Conservation (phyloP, 1,140 invertebrate species). For the Euschistus heros region DNA sequence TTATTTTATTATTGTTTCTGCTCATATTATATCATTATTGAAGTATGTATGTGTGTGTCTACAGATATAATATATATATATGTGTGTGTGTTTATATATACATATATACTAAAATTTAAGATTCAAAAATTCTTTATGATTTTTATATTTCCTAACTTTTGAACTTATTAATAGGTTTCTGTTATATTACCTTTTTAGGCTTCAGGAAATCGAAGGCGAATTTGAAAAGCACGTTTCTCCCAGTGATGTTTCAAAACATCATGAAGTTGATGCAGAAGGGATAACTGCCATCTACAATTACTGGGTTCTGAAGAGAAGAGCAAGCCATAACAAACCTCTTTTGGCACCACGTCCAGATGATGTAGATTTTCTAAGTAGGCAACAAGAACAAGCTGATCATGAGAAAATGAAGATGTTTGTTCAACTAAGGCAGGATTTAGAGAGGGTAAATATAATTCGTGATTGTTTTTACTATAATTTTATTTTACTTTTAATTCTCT, state of each 20-base stretch:
- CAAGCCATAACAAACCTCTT: slow-evolving; percentile 75
- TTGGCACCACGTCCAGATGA: slow-evolving; percentile 75
- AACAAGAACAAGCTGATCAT: slow-evolving; percentile 70
- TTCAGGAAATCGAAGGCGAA: slow-evolving; percentile 85
- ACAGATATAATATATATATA: too few species aligned
- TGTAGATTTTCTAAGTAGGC: slow-evolving; percentile 57
- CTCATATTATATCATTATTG: too few species aligned
- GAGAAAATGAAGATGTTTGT: slow-evolving; percentile 95
- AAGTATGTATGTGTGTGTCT: too few species aligned
- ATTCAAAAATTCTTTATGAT: too few species aligned
- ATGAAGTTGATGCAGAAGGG: slow-evolving; percentile 70
- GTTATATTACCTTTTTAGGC: slow-evolving; percentile 38
- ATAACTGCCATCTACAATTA: slow-evolving; percentile 82
- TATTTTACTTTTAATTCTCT: too few species aligned
- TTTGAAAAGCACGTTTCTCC: slow-evolving; percentile 83
- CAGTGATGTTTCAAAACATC: slow-evolving; percentile 60
- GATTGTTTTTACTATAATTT: too few species aligned
- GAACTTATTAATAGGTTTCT: not conserved
- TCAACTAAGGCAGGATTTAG: slow-evolving; percentile 84
- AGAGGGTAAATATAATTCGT: slow-evolving; percentile 50
- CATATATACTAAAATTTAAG: too few species aligned
- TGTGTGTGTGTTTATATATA: too few species aligned
- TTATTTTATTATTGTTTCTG: too few species aligned
- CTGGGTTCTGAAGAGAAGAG: slow-evolving; percentile 87
- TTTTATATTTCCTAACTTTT: too few species aligned